Conservation (phyloP, 2,797 vertebrate species). For the Danionella dracula region DNA sequence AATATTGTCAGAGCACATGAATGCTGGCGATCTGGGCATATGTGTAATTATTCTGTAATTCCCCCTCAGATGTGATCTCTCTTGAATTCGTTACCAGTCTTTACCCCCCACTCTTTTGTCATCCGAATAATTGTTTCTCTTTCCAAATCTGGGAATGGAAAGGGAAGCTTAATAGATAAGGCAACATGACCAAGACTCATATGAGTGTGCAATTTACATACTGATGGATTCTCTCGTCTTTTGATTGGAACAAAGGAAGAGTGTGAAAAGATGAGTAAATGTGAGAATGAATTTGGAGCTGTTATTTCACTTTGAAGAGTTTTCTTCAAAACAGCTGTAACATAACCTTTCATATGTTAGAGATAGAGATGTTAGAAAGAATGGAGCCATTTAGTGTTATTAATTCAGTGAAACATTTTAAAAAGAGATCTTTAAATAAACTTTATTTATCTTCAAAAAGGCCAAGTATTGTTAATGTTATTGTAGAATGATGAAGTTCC, state of each 20-base stretch:
- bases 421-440: no score
- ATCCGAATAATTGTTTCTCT: conserved; percentile 82
- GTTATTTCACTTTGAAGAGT: not conserved
- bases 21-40: conserved; percentile 82
- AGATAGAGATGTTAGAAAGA: no score
- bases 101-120: conserved; percentile 64
- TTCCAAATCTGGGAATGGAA: conserved; percentile 64
- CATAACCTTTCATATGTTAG: no score
- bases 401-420: no score
- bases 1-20: conserved; percentile 81
- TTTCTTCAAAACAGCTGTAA: no score
- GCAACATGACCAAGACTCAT: conserved; percentile 66
- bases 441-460: no score
- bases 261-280: conserved; percentile 69
- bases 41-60: conserved; percentile 88
- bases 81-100: conserved; percentile 75
- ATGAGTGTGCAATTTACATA: conserved; percentile 59
- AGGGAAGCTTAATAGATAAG: conserved; percentile 45
- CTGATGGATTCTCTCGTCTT: conserved; percentile 61
- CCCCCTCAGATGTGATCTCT: conserved; percentile 83
- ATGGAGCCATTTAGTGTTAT: no score
- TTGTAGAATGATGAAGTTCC: no score
- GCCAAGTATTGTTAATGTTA: no score
- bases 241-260: conserved; percentile 51
- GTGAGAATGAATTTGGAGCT: conserved; percentile 57